Percentiles rank a stretch among this genome's conserved stretches.
Evolutionary conservation across 2,888 invertebrate genomes (phyloP).

Genomic region (Lochmaea capreae): DNA sequence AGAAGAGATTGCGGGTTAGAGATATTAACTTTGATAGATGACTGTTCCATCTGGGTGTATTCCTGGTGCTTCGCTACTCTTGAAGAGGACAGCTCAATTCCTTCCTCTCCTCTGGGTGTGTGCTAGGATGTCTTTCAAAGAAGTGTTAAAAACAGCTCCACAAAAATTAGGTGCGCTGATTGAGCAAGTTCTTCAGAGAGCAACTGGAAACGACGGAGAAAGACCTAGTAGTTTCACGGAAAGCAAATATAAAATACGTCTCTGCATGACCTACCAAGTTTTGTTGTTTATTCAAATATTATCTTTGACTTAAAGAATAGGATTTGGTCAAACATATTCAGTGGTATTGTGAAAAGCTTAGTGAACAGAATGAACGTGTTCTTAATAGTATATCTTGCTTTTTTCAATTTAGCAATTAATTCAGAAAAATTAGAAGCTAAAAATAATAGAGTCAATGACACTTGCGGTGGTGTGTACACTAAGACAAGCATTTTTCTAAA

Average conservation of each 20-base stretch:
- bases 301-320: slow-evolving; percentile 26
- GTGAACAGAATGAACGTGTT: slow-evolving; percentile 2
- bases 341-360: not conserved
- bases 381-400: not conserved
- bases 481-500: slow-evolving; percentile 59
- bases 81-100: too few relatives aligned
- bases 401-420: not conserved
- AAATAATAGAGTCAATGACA: not conserved
- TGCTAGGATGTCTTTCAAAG: too few relatives aligned
- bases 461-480: slow-evolving; percentile 64
- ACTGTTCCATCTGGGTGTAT: too few relatives aligned
- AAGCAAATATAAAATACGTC: slow-evolving; percentile 5
- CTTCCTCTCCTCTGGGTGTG: too few relatives aligned
- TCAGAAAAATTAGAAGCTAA: not conserved
- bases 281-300: slow-evolving; percentile 46
- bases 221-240: not conserved
- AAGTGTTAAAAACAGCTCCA: too few relatives aligned
- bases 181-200: too few relatives aligned
- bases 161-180: too few relatives aligned
- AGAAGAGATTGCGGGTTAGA: too few relatives aligned
- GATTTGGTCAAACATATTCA: not conserved
- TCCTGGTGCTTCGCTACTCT: too few relatives aligned
- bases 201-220: not conserved
- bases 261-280: slow-evolving; percentile 46
- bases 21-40: too few relatives aligned